Conservation (phyloP, 2,113 vertebrate species). For the Pachypanchax playfairii region DNA sequence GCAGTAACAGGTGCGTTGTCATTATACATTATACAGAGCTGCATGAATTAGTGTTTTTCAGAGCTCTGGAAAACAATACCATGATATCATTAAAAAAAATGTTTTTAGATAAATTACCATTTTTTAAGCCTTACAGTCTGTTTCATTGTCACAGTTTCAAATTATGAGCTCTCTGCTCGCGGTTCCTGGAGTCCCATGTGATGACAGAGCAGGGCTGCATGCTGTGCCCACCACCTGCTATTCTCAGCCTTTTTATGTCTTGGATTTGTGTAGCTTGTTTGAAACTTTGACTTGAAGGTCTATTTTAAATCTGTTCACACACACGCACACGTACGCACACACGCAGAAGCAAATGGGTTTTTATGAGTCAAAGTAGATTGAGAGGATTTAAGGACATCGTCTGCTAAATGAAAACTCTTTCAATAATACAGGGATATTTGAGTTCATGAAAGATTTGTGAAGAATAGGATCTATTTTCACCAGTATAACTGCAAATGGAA, state of each 20-base stretch:
- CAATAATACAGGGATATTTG: slow-evolving; percentile 18
- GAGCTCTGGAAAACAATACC: background rate
- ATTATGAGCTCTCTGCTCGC: background rate
- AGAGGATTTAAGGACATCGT: slow-evolving; percentile 26
- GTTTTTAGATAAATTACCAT: background rate
- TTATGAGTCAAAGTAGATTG: background rate
- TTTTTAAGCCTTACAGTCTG: background rate
- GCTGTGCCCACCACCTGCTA: slow-evolving; percentile 41
- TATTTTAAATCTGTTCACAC: slow-evolving; percentile 31
- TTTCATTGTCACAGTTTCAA: background rate
- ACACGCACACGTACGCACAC: background rate
- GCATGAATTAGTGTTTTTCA: background rate
- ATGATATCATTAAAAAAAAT: background rate
- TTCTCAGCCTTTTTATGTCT: slow-evolving; percentile 2
- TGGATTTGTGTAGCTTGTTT: slow-evolving; percentile 6
- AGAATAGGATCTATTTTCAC: too few species aligned
- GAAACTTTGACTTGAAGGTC: slow-evolving; percentile 18
- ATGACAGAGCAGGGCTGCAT: slow-evolving; percentile 4
- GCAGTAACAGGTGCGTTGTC: background rate
- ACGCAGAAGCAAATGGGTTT: background rate
- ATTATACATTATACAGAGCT: background rate
- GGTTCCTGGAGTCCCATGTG: slow-evolving; percentile 6
- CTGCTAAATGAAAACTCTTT: slow-evolving; percentile 28
- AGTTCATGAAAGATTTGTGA: background rate
- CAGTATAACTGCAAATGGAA: too few species aligned